Base-by-base conservation (phyloP, 2,888 invertebrate genomes). In the Tetragonisca angustula region DNA sequence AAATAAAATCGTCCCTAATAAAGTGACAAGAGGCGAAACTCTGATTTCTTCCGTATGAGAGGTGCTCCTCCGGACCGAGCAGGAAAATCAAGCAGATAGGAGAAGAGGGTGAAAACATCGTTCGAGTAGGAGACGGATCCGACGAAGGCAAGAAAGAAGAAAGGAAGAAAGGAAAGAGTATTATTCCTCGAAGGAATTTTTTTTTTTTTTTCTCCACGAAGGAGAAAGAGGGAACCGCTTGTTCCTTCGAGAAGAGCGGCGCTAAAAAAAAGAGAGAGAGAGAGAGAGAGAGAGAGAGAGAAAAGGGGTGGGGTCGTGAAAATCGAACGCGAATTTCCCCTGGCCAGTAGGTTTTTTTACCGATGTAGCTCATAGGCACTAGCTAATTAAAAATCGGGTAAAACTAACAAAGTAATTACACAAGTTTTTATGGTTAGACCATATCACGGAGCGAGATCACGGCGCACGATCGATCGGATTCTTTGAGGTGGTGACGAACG, bases 341-440 rank as follows among this genome's bases (percentile, higher is more conserved):
- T 85, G 89, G 77, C 87, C 83, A 88, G 87, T 93, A 93, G 92
- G 88, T 93, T 94, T 94, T 54, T 94, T 91, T 94, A 94, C 92
- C 90, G 90, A 91, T 90, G 73, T 89, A 93, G 92, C 90, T 91
- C 83, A 75, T 93, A 93, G 92, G 88, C 90, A 90, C 81, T 93
- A 92, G 88, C 88, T 90, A 90, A 88, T 89, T 89, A 87, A 87
- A 85, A 82, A 80, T 89, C 84, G 85, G 76, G 71, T 79, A 83
- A 83, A 81, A 78, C 74, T 86, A 73, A 83, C 83, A 82, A 79
- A 83, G 79, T 80, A 77, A 83, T 80, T 78, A 79, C 79, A 67
- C 81, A 77, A 88, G 68, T 87, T 87, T 89, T 87, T 90, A 93
- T 91, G 93, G 91, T 93, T 92, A 93, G 91, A 91, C 93, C 93